Conservation (phyloP, 2,797 vertebrate genomes). For the Fistularia commersonii region DNA sequence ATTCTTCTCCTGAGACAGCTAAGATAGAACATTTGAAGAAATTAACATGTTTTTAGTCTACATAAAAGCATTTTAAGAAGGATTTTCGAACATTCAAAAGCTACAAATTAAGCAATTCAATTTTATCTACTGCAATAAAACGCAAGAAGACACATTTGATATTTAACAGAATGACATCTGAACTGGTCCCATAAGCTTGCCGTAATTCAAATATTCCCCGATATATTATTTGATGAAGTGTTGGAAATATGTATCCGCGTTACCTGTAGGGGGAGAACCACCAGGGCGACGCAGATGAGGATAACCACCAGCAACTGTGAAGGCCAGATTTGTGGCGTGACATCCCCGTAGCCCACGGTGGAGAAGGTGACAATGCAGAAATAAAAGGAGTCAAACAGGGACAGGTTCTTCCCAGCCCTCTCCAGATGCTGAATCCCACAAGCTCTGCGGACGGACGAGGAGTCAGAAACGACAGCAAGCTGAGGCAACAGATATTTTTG, state of each 20-base stretch:
- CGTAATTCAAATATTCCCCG: no score
- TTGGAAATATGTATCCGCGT: neutral
- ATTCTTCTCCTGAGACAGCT: no score
- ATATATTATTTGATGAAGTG: conserved; percentile 13
- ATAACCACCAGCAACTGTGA: conserved; percentile 84
- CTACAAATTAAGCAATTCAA: no score
- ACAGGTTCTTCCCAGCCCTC: conserved; percentile 76
- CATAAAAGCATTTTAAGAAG: no score
- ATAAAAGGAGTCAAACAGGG: conserved; percentile 80
- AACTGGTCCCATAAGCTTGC: no score
- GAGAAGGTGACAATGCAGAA: conserved; percentile 88
- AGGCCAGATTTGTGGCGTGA: conserved; percentile 84
- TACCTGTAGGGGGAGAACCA: conserved; percentile 84
- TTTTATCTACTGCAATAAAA: no score
- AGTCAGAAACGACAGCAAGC: no score
- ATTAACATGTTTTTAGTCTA: no score
- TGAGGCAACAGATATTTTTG: neutral
- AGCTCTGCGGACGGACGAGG: conserved; percentile 42
- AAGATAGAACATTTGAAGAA: no score
- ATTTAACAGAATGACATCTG: no score
- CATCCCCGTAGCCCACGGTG: conserved; percentile 83
- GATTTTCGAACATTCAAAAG: no score
- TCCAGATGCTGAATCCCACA: conserved; percentile 85
- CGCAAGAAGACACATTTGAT: no score
- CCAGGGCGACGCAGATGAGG: conserved; percentile 85